phyloP scores from a whole-genome alignment of 2,888 invertebrate species.

The Lasioglossum lativentre region DNA sequence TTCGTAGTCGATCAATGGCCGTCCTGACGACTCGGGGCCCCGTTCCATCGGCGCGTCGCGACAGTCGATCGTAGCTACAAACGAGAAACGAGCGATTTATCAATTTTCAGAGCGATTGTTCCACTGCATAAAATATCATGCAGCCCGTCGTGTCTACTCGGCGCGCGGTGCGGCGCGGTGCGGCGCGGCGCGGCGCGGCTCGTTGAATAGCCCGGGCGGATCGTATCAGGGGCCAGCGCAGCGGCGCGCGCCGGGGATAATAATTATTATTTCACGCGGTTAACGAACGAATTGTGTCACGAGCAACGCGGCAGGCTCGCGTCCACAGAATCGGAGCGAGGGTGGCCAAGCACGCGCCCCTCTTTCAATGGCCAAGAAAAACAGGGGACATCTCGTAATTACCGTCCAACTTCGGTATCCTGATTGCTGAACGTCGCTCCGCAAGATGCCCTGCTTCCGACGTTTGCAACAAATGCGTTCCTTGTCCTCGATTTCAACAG shows the following conservation, averaged over 20 bases:
- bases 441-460: not conserved
- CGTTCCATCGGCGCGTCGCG: conserved; percentile 19
- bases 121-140: conserved; percentile 70
- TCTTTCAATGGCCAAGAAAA: conserved; percentile 24
- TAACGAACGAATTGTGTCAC: conserved; percentile 80
- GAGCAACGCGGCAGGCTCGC: conserved; percentile 59
- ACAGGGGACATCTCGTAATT: conserved; percentile 61
- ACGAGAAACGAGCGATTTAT: conserved; percentile 71
- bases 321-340: not conserved
- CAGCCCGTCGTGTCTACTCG: conserved; percentile 35
- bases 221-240: conserved; percentile 68
- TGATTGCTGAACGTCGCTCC: conserved; percentile 60
- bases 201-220: conserved; percentile 57
- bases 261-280: conserved; percentile 79
- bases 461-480: conserved; percentile 4
- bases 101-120: conserved; percentile 72
- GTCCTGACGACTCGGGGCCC: conserved; percentile 19
- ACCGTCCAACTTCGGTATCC: conserved; percentile 63
- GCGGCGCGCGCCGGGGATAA: conserved; percentile 70
- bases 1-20: conserved; percentile 55
- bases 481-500: not conserved
- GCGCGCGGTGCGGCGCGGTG: not conserved
- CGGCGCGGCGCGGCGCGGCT: not conserved
- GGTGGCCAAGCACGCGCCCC: not conserved
- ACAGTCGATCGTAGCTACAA: conserved; percentile 45